A percentile compares a stretch with the other conserved stretches of the same genome.
Conservation (phyloP, 2,113 vertebrate species). For the Dryoscopus gambensis region DNA sequence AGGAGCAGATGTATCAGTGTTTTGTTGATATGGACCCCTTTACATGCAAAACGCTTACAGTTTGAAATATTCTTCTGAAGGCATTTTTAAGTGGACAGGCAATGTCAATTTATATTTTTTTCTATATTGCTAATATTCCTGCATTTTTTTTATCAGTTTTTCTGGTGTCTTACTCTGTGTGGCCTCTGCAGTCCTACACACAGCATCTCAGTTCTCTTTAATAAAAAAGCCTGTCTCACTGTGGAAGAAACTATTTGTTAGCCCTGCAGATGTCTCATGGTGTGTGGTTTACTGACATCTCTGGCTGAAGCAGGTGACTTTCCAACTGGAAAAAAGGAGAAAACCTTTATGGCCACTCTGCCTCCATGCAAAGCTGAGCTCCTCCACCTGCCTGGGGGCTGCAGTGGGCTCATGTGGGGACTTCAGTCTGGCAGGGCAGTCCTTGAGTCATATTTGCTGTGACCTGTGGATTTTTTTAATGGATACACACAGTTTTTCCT, state of each 20-base stretch:
- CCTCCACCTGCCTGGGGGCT: not conserved
- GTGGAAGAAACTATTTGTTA: conserved; percentile 4
- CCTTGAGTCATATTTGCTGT: not conserved
- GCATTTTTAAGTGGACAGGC: not conserved
- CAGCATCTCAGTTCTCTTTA: not conserved
- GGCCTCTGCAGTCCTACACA: not conserved
- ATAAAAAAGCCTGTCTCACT: not conserved
- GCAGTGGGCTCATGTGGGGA: fast-evolving
- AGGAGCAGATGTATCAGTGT: not conserved
- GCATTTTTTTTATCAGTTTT: not conserved
- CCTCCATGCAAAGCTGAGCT: not conserved
- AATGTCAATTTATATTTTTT: not conserved
- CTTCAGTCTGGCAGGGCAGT: not conserved
- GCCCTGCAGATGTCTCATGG: not conserved
- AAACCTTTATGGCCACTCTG: not conserved
- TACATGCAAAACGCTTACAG: not conserved
- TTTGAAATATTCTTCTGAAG: not conserved
- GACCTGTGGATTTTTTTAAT: not conserved
- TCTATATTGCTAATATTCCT: not conserved
- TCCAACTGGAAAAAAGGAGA: not conserved
- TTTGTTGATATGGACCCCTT: not conserved
- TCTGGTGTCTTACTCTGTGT: fast-evolving
- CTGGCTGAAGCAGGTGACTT: not conserved
- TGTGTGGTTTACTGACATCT: not conserved
- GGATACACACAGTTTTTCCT: not conserved